These are phyloP conservation scores for Corydoras maculifer DNA, from an alignment of 2,113 vertebrate genomes.

Conservation along the genomic window DNA sequence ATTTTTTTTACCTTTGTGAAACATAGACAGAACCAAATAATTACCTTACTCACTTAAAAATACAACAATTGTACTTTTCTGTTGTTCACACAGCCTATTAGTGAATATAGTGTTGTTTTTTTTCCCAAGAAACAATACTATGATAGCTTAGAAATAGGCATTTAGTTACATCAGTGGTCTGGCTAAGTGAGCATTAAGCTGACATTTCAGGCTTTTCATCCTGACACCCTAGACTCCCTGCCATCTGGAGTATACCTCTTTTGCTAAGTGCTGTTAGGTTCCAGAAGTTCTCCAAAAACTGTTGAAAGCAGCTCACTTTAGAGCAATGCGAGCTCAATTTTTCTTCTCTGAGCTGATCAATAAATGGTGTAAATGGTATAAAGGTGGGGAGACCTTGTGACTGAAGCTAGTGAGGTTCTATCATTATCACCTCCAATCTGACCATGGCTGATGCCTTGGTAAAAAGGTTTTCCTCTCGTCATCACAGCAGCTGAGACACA, in stretches of 20 bases:
- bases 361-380: conserved; percentile 29
- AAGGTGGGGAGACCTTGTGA: conserved; percentile 33
- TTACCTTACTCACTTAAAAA: conserved; percentile 10
- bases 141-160: conserved; percentile 17
- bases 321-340: conserved; percentile 11
- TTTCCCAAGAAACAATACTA: no score
- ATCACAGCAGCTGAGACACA: conserved; percentile 26
- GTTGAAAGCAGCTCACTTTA: conserved; percentile 36
- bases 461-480: conserved; percentile 24
- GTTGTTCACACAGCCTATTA: background rate
- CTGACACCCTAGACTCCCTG: conserved; percentile 11
- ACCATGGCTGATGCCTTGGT: conserved; percentile 28
- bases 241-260: conserved; percentile 23
- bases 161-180: conserved; percentile 21
- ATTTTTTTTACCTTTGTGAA: conserved; percentile 9
- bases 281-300: conserved; percentile 29
- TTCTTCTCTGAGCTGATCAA: conserved; percentile 25
- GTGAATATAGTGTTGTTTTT: no score
- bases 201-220: conserved; percentile 7
- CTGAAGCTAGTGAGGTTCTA: conserved; percentile 23
- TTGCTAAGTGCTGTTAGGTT: conserved; percentile 20
- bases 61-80: background rate
- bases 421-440: conserved; percentile 44
- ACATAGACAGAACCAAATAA: conserved; percentile 21
- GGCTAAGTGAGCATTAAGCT: conserved; percentile 19